These are phyloP conservation scores for Ochropacha duplaris DNA, from an alignment of 2,888 invertebrate genomes.

Conservation along the genomic window DNA sequence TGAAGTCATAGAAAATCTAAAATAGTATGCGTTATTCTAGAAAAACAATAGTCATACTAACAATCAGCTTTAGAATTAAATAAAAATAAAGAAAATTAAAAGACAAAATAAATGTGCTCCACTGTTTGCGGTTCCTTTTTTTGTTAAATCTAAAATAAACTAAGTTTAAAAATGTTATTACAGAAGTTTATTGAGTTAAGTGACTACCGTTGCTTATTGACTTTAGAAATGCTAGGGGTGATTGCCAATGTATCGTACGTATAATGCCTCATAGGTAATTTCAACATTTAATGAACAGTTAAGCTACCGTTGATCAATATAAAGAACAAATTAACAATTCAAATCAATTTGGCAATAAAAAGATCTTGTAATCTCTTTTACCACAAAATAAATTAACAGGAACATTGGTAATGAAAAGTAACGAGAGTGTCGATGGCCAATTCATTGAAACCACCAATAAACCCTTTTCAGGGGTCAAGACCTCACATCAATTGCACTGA, in stretches of 20 bases:
- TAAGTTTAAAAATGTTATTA: slow-evolving; percentile 11
- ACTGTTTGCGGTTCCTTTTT: slow-evolving; percentile 32
- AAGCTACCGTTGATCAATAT: background rate
- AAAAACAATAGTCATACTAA: slow-evolving; percentile 34
- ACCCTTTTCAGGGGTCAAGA: slow-evolving; percentile 44
- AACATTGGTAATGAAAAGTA: slow-evolving; percentile 43
- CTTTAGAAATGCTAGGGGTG: too few relatives aligned
- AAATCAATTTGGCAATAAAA: slow-evolving; percentile 4
- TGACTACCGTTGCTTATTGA: too few relatives aligned
- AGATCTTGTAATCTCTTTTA: background rate
- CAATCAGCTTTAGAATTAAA: slow-evolving; percentile 28
- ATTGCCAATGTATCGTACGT: too few relatives aligned
- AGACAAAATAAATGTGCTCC: slow-evolving; percentile 40
- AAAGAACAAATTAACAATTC: slow-evolving; percentile 3
- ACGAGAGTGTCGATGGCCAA: slow-evolving; percentile 44
- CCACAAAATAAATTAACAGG: background rate
- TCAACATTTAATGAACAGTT: background rate
- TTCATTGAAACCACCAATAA: slow-evolving; percentile 49
- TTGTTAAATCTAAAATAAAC: slow-evolving; percentile 18
- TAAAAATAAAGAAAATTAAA: slow-evolving; percentile 43
- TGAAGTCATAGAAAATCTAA: too few relatives aligned
- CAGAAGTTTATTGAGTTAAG: too few relatives aligned
- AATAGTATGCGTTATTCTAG: slow-evolving; percentile 35
- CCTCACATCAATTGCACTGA: slow-evolving; percentile 54
- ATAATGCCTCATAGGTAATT: too few relatives aligned